Base-by-base conservation (phyloP, 2,888 invertebrate genomes). In the Callyntrura sp. region DNA sequence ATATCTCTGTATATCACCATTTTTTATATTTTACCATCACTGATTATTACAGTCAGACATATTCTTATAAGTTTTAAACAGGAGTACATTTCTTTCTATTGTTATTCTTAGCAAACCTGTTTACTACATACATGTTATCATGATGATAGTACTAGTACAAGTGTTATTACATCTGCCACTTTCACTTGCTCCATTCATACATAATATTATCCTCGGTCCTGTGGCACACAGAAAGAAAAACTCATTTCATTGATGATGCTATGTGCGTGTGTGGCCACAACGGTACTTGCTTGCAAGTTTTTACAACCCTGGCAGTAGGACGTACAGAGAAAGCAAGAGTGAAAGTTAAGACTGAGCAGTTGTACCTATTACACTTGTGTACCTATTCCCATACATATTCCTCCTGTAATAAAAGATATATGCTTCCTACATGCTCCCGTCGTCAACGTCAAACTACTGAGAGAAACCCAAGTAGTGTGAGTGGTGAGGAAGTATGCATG, bases 171-270 rank as follows among this genome's bases (percentile, higher is more conserved):
- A 83, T 51, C 83, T 83, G 83, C 83, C 83, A 83, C 83, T 83
- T 83, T 83, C 68, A 65, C 83, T 83, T 65, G 68, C 12, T 83
- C 68, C 83, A 83, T 83, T 83, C 68, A 83, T 83, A 68, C 83
- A 83, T 83, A 83, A 83, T 83, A 83, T 83, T 83, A 83, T 14
- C 25, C 70, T 5, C n/a, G 68, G 68, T 73, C 45, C 45, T 45
- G 78, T 12, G 57, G 79, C 9, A 23, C 17, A 60, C 20, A 68
- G 85, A 20, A 48, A n/a, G 48, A 65, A 45, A 70, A 70, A 35
- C 86, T 86, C 79, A 79, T 86, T 79, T 87, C 86, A 81, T 87
- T 81, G 86, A 81, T 70, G 79, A 43, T 51, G 55, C n/a, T n/a
- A n/a, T n/a, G n/a, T n/a, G n/a, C n/a, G n/a, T n/a, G n/a, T n/a